Percentiles rank a stretch among this genome's conserved stretches.
These are phyloP conservation scores for Ormyrus nitidulus DNA, from an alignment of 2,888 invertebrate genomes.

Conservation along the genomic window DNA sequence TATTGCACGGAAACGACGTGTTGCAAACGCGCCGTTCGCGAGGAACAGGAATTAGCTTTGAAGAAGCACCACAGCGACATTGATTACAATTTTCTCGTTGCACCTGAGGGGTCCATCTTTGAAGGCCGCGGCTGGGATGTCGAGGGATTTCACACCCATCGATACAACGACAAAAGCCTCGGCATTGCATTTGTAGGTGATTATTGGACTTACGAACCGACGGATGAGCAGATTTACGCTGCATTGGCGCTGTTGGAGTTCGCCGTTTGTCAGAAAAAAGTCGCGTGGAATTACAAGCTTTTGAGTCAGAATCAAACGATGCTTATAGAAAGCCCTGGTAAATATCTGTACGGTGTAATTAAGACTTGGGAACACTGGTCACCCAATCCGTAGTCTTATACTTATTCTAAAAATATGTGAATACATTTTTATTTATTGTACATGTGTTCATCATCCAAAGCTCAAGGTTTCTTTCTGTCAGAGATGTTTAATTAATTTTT, in stretches of 20 bases:
- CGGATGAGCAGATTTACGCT: slow-evolving; percentile 57
- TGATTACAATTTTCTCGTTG: slow-evolving; percentile 86
- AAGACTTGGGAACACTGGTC: slow-evolving; percentile 79
- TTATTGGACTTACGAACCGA: slow-evolving; percentile 76
- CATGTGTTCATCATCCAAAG: no score
- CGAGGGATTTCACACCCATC: slow-evolving; percentile 82
- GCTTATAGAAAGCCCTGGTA: slow-evolving; percentile 84
- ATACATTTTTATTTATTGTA: no score
- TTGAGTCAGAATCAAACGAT: slow-evolving; percentile 82
- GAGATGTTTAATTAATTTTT: no score
- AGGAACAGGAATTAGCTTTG: no score
- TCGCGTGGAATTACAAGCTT: slow-evolving; percentile 81
- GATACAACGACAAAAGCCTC: slow-evolving; percentile 81
- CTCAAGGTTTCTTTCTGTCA: no score
- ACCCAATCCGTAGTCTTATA: no score
- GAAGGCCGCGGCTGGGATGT: slow-evolving; percentile 86
- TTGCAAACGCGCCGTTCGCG: no score
- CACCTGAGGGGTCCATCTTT: slow-evolving; percentile 86
- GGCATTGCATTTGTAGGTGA: slow-evolving; percentile 86
- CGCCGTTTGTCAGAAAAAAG: slow-evolving; percentile 80
- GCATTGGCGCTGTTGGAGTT: slow-evolving; percentile 79
- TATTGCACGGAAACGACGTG: no score
- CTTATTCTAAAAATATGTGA: no score
- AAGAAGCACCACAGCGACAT: slow-evolving; percentile 43
- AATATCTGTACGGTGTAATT: slow-evolving; percentile 80